These are phyloP conservation scores for Saimiri boliviensis DNA, from an alignment of 2,113 vertebrate species.

Conservation along the genomic window DNA sequence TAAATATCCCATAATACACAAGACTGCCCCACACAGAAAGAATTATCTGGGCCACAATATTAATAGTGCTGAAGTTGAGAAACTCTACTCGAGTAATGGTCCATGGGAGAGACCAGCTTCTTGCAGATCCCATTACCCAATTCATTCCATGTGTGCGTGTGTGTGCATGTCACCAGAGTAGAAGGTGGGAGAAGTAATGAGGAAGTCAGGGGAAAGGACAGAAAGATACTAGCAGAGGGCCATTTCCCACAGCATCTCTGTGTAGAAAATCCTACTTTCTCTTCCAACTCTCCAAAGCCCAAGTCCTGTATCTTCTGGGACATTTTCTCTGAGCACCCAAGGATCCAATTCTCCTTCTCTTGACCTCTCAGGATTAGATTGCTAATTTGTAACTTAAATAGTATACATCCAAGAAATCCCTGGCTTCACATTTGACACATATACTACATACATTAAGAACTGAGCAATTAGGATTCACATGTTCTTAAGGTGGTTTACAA, in stretches of 20 bases:
- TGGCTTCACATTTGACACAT: slow-evolving; percentile 18
- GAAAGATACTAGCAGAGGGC: neutral
- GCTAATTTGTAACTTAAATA: neutral
- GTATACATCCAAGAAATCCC: neutral
- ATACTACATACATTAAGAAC: neutral
- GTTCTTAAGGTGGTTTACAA: neutral
- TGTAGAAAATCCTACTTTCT: neutral
- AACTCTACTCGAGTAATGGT: neutral
- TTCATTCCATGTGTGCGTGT: neutral
- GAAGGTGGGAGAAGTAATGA: no score
- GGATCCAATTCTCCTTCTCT: neutral
- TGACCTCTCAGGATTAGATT: neutral
- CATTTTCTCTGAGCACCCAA: neutral
- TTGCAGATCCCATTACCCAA: neutral
- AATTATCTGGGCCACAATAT: neutral
- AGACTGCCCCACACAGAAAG: neutral
- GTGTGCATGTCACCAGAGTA: neutral
- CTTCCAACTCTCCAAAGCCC: neutral
- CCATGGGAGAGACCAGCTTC: neutral
- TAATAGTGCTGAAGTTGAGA: neutral
- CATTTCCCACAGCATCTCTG: neutral
- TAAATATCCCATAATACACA: neutral
- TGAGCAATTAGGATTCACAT: slow-evolving; percentile 46
- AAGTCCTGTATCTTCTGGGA: neutral
- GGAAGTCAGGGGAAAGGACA: neutral